Base-by-base conservation (phyloP, 2,888 invertebrate species). In the Drosophila anomalata region DNA sequence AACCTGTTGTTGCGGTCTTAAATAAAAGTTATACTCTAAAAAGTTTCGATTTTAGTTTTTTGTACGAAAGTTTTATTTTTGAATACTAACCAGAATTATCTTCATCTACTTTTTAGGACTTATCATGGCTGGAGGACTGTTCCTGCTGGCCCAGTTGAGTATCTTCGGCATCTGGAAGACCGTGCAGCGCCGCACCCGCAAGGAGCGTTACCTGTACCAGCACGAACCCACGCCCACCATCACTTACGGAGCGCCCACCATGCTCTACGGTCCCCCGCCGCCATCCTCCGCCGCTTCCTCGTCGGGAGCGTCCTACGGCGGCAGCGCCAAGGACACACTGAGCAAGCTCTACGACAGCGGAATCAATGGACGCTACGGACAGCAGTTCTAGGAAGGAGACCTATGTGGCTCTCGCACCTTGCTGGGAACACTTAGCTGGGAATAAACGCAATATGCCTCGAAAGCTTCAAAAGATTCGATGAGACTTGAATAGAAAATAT, bases 301-400 rank as follows among this genome's bases (percentile, higher is more conserved):
- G 41, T 65, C 72, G 44, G 60, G 73, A 8, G 67, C 62, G 1
- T 78, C 84, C 52, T 85, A 87, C 33, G 68, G 76, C 36, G 95
- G 90, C 93, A 95, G 94, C 76, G 94, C 89, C 75, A 89, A 89
- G 78, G 95, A 95, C 91, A 95, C 95, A 89, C 94, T 97, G 88
- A 96, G 96, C 93, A 97, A 97, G 93, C 94, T 97, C 86, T 97
- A 97, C 93, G 97, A 96, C 92, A 94, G 95, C 91, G 96, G 96
- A 90, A 96, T 96, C 92, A 94, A 95, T 79, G 96, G 91, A 72
- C 94, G 92, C 79, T 92, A 92, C 76, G 91, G 91, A 36, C 91
- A 91, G 53, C 91, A 92, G 78, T 92, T 87, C 83, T 90, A 89
- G 77, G 41, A 46, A n/a, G 42, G 60, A 66, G 53, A 61, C 66